Base-by-base conservation (phyloP, 2,888 invertebrate genomes). In the Stenolophus ochropezus region DNA sequence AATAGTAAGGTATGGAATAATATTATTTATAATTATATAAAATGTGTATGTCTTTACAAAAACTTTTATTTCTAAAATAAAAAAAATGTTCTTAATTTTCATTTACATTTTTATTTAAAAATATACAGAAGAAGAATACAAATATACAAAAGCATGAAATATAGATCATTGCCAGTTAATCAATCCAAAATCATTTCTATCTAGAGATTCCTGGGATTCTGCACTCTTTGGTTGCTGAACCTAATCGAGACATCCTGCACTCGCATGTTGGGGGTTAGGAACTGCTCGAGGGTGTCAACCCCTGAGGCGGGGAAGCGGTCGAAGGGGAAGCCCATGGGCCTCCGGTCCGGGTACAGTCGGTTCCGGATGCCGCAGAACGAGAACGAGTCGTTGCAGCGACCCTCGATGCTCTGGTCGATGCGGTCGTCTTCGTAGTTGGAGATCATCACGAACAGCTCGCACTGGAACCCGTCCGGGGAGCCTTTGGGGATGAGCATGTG, bases 311-410 rank as follows among this genome's bases (percentile, higher is more conserved):
- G 91, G 81, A 91, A 89, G 16, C 94, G 90, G 88, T 94, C 94
- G 91, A 94, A 94, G 11, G 97, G 97, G 90, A 91, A 97, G 65
- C 97, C 97, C 96, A 97, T 97, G 4, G 95, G 88, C 80, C 95
- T 92, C 47, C 92, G 91, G 89, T 97, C 97, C 0, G 97, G 97
- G 88, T 95, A 97, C 85, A 93, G 90, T 80, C 92, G 91, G 89
- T 95, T 95, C 76, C 93, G 92, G 16, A 96, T 90, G 0, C 96
- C 96, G 85, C 96, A 97, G 89, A 93, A 96, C 84, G 94, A 94
- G 71, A 93, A 92, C 0, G 96, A 95, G 87, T 95, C 94, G 58
- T 92, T 92, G 88, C 96, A 96, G 27, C 84, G 83, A 1, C 92
- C 92, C 0, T 90, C 90, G 0, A 89, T 85, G 84, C 90, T 90